Percentiles rank a stretch among this genome's conserved stretches.
Evolutionary conservation across 2,113 vertebrate genomes (phyloP).

Genomic region (Accipiter cooperii): DNA sequence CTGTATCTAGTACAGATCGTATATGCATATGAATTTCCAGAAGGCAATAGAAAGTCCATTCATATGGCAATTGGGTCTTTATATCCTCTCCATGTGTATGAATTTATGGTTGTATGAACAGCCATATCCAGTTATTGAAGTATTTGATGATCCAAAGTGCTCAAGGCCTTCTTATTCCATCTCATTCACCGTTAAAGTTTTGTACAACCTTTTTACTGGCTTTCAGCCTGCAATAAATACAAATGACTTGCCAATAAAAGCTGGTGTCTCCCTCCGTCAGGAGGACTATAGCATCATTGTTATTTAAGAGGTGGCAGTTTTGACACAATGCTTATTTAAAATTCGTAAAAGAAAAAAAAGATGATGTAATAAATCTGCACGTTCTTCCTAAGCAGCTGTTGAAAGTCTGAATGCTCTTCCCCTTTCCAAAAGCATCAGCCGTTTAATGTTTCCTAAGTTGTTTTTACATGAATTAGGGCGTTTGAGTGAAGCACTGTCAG

Average conservation of each 20-base stretch:
- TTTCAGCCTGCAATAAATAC: conserved; percentile 10
- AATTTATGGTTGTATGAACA: conserved; percentile 21
- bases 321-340: conserved; percentile 51
- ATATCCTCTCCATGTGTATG: conserved; percentile 1
- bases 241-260: background rate
- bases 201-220: background rate
- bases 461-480: conserved; percentile 64
- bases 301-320: conserved; percentile 40
- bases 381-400: background rate
- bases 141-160: background rate
- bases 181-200: background rate
- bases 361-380: conserved; percentile 25
- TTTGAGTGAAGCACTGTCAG: conserved; percentile 57
- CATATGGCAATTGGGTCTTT: background rate
- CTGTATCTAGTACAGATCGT: background rate
- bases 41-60: conserved; percentile 15
- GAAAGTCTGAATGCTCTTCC: conserved; percentile 22
- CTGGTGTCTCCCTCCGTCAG: background rate
- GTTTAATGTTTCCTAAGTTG: conserved; percentile 55
- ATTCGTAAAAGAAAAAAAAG: background rate
- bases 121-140: conserved; percentile 12
- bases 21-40: background rate
- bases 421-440: conserved; percentile 23
- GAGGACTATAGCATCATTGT: background rate
- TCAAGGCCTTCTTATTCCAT: background rate